Base-by-base conservation (phyloP, 2,888 invertebrate genomes). In the Emmelina monodactyla region DNA sequence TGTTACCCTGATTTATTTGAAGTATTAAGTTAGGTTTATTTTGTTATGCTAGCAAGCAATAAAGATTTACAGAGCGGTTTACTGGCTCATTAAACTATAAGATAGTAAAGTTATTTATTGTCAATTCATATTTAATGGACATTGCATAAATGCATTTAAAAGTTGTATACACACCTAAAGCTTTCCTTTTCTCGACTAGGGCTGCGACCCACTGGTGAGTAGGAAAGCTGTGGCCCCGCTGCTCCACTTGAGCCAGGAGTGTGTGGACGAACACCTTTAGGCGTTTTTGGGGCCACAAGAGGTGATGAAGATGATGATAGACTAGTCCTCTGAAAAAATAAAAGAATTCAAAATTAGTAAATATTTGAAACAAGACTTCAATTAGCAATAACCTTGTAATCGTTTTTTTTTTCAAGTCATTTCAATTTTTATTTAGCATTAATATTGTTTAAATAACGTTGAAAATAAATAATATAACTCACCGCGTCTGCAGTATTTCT, bases 131-230 rank as follows among this genome's bases (percentile, higher is more conserved):
- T n/a, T n/a, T n/a, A n/a, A n/a, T n/a, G n/a, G n/a, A n/a, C n/a
- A n/a, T n/a, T n/a, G n/a, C n/a, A n/a, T n/a, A n/a, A n/a, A n/a
- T n/a, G n/a, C n/a, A n/a, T n/a, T n/a, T n/a, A n/a, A n/a, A n/a
- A n/a, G n/a, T n/a, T n/a, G n/a, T n/a, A n/a, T n/a, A n/a, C n/a
- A n/a, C 19, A 92, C 92, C 92, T 92, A 79, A 91, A 92, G 68
- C 88, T 91, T 60, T 92, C 92, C 47, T 92, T 83, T 67, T 93
- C 92, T 54, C 91, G 83, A 51, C 81, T 86, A 34, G 91, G 89
- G 65, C 89, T 89, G 61, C 88, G 90, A 39, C 88, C 88, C 50
- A 89, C 83, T 12, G 92, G 91, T 30, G 91, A 89, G 64, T 89
- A 88, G 37, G 85, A 82, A 51, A 85, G 83, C 3, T 60, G 63